These are phyloP conservation scores for Casuarius casuarius DNA, from an alignment of 2,113 vertebrate genomes.

Conservation along the genomic window DNA sequence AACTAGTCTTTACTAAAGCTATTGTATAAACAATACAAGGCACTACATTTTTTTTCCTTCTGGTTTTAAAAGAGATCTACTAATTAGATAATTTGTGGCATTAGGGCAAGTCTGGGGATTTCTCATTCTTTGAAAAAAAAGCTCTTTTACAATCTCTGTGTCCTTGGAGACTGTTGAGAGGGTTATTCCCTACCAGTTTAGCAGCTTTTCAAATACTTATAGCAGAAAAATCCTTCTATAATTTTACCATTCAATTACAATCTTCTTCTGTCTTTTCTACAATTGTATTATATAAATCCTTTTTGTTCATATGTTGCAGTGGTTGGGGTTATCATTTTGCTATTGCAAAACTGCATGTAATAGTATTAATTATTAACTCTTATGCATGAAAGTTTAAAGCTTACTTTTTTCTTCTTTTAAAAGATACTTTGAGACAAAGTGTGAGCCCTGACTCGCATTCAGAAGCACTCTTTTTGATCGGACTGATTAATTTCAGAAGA, in stretches of 20 bases:
- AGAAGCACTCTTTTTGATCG: neutral
- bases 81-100: conserved; percentile 18
- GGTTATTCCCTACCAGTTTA: neutral
- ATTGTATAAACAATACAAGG: neutral
- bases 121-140: neutral
- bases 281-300: neutral
- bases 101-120: neutral
- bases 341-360: neutral
- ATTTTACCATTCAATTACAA: neutral
- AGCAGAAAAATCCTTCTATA: neutral
- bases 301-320: neutral
- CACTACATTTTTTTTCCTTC: accelerated
- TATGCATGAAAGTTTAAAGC: neutral
- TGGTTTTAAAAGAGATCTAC: neutral
- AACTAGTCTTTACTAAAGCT: neutral
- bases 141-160: neutral
- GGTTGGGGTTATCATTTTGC: neutral
- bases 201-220: neutral
- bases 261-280: neutral
- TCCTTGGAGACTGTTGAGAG: neutral
- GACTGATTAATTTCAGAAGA: neutral
- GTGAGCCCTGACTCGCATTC: neutral
- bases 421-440: neutral
- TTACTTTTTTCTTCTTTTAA: neutral
- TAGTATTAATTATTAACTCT: neutral